Evolutionary conservation across 2,888 invertebrate genomes (phyloP).

Genomic region (Orchestes rusci): DNA sequence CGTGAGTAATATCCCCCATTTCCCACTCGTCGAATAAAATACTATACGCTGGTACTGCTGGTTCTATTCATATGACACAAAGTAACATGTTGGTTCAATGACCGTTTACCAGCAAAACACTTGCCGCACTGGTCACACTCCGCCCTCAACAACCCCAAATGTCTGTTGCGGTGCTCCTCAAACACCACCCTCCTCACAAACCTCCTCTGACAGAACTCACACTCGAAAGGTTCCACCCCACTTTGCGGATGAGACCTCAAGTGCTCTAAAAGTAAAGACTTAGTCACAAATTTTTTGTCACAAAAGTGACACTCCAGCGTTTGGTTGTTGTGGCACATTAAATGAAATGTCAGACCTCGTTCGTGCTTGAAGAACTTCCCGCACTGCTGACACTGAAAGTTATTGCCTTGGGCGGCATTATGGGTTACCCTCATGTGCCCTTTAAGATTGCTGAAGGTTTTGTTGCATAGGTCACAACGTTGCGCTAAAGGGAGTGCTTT

Average conservation of each 20-base stretch:
- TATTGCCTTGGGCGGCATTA: not conserved
- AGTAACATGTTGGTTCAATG: not conserved
- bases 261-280: conserved; percentile 31
- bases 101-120: not conserved
- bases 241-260: conserved; percentile 13
- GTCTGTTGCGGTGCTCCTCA: not conserved
- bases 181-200: not conserved
- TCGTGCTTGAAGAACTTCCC: conserved; percentile 32
- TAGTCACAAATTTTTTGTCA: conserved; percentile 29
- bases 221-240: conserved; percentile 43
- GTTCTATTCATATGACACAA: no score
- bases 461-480: no score
- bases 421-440: no score
- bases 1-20: no score
- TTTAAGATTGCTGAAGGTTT: no score
- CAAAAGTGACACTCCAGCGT: conserved; percentile 38
- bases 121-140: conserved; percentile 14
- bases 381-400: conserved; percentile 35
- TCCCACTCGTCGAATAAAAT: no score
- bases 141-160: conserved; percentile 25
- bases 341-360: conserved; percentile 21
- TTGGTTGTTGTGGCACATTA: conserved; percentile 24
- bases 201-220: conserved; percentile 38
- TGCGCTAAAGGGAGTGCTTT: no score
- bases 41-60: no score